Conservation (phyloP, 2,888 invertebrate genomes). For the Dysmachus trigonus region DNA sequence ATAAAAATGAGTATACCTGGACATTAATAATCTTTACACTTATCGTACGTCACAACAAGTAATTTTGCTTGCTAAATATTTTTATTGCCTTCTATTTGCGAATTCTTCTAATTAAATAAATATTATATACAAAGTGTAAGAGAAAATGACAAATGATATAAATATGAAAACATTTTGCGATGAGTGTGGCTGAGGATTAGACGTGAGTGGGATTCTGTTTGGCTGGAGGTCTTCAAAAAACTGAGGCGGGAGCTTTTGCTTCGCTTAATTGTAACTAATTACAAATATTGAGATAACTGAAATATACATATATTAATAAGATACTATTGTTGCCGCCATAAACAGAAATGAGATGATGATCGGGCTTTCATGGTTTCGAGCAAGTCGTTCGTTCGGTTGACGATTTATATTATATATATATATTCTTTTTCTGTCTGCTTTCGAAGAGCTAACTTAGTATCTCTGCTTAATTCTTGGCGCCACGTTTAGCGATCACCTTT, state of each 20-base stretch:
- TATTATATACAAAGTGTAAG: conserved; percentile 29
- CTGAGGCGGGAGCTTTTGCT: background rate
- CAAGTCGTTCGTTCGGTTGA: background rate
- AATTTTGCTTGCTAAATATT: conserved; percentile 31
- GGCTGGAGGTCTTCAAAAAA: background rate
- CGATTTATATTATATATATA: background rate
- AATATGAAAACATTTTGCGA: conserved; percentile 31
- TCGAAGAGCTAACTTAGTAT: conserved; percentile 2
- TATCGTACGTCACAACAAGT: background rate
- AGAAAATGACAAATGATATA: conserved; percentile 29
- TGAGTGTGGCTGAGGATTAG: conserved; percentile 4
- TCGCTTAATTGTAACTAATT: conserved; percentile 37
- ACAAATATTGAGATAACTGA: conserved; percentile 31
- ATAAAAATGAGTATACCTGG: conserved; percentile 9
- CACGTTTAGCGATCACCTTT: conserved; percentile 61
- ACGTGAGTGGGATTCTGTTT: background rate
- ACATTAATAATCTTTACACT: background rate
- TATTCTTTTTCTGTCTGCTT: background rate
- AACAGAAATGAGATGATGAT: conserved; percentile 24
- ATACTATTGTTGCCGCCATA: conserved; percentile 33
- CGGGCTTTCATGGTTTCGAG: conserved; percentile 11
- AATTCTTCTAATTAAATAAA: conserved; percentile 39
- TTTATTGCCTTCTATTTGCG: conserved; percentile 34
- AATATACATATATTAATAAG: conserved; percentile 41
- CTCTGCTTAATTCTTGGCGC: conserved; percentile 51